Evolutionary conservation across 2,113 vertebrate genomes (phyloP).

Genomic region (Sinocyclocheilus rhinocerous): DNA sequence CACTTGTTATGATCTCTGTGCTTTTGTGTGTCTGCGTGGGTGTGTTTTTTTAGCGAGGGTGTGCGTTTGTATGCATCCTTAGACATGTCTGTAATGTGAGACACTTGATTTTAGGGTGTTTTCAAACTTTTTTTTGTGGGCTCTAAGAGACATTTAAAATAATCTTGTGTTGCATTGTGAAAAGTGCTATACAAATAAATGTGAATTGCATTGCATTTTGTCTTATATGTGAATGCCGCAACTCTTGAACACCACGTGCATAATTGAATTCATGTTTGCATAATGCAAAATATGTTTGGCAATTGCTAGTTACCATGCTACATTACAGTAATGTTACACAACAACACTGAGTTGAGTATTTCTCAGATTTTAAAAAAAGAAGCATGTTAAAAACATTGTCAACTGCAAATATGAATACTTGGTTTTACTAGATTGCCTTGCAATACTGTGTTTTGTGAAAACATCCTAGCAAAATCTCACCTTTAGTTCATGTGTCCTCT

Average conservation of each 20-base stretch:
- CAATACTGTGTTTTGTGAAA: neutral
- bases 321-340: neutral
- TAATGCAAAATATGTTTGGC: neutral
- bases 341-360: neutral
- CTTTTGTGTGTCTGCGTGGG: neutral
- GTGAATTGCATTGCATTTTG: neutral
- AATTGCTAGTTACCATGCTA: neutral
- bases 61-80: neutral
- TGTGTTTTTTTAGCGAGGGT: neutral
- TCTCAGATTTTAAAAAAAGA: neutral
- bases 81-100: neutral
- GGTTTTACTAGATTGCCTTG: neutral
- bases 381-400: neutral
- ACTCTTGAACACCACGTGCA: too few relatives aligned
- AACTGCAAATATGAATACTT: neutral
- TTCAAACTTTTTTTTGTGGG: neutral
- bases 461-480: neutral
- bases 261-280: neutral
- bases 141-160: neutral
- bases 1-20: neutral
- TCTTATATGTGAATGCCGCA: neutral
- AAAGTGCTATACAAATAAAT: neutral
- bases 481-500: neutral
- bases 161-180: neutral
- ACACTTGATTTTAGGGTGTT: neutral